These are phyloP conservation scores for Torymus auratus DNA, from an alignment of 2,888 invertebrate species.

Conservation along the genomic window DNA sequence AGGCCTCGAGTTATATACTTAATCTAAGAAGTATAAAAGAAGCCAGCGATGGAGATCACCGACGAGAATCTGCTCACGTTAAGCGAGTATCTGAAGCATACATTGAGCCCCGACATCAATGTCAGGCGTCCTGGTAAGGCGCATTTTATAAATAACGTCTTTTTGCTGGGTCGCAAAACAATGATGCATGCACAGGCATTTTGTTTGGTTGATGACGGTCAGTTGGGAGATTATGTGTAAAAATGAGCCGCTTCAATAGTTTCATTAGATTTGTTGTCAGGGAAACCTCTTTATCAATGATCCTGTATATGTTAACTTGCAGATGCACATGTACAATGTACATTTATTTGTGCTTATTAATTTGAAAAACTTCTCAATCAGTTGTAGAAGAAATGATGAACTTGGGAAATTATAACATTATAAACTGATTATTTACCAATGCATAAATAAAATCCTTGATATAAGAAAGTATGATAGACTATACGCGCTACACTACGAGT, in stretches of 20 bases:
- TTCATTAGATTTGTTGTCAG: too few relatives aligned
- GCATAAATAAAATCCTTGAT: too few relatives aligned
- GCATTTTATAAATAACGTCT: slow-evolving; percentile 51
- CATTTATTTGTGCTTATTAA: slow-evolving; percentile 5
- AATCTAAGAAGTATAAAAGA: background rate
- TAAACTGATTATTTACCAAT: too few relatives aligned
- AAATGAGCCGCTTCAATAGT: too few relatives aligned
- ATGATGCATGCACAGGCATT: slow-evolving; percentile 16
- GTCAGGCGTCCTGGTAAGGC: slow-evolving; percentile 88
- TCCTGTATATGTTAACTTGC: too few relatives aligned
- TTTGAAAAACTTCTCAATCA: background rate
- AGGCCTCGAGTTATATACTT: background rate
- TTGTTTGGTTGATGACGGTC: background rate
- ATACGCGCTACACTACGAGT: too few relatives aligned
- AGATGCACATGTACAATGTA: background rate
- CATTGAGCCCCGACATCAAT: slow-evolving; percentile 89
- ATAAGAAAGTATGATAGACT: too few relatives aligned
- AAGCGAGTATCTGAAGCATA: slow-evolving; percentile 91
- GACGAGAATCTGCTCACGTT: slow-evolving; percentile 90
- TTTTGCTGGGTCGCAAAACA: slow-evolving; percentile 3
- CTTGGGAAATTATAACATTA: too few relatives aligned
- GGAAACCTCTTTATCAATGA: too few relatives aligned
- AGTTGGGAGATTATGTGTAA: too few relatives aligned
- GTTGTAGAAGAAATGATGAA: too few relatives aligned
- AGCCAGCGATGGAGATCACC: slow-evolving; percentile 87